Conservation (phyloP, 2,888 invertebrate genomes). For the Drosophila mimetica region DNA sequence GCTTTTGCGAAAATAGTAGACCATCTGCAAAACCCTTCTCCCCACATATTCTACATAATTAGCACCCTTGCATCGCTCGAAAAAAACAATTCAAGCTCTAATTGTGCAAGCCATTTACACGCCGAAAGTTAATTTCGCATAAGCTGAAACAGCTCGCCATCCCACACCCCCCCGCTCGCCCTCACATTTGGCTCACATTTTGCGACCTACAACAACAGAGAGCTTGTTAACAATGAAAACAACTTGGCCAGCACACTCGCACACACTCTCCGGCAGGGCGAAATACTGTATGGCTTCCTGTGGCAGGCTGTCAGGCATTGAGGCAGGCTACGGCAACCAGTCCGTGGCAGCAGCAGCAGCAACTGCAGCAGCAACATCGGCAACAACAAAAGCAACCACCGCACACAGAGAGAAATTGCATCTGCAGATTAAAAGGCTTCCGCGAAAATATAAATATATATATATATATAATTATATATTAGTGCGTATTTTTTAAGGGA, state of each 20-base stretch:
- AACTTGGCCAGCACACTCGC: conserved; percentile 61
- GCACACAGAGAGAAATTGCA: conserved; percentile 1
- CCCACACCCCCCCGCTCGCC: not conserved
- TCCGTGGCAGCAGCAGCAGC: conserved; percentile 25
- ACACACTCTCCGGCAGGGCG: conserved; percentile 21
- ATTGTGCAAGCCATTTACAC: conserved; percentile 57
- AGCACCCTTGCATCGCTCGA: conserved; percentile 20
- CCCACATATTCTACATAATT: conserved; percentile 20
- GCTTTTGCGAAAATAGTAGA: conserved; percentile 3
- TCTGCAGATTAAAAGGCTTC: no score
- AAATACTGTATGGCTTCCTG: conserved; percentile 78
- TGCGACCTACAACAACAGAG: conserved; percentile 75
- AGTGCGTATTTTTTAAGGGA: no score
- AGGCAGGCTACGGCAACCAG: conserved; percentile 46
- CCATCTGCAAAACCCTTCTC: conserved; percentile 13
- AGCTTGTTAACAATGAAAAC: conserved; percentile 78
- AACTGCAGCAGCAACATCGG: conserved; percentile 21
- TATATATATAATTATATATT: no score
- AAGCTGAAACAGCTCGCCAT: conserved; percentile 23
- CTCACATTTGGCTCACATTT: conserved; percentile 50
- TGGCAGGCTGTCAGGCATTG: conserved; percentile 70
- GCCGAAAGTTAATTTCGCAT: conserved; percentile 51
- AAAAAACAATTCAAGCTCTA: conserved; percentile 45
- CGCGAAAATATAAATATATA: no score
- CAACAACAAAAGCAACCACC: conserved; percentile 35